These are phyloP conservation scores for Elmis aenea DNA, from an alignment of 2,888 invertebrate species.

Conservation along the genomic window DNA sequence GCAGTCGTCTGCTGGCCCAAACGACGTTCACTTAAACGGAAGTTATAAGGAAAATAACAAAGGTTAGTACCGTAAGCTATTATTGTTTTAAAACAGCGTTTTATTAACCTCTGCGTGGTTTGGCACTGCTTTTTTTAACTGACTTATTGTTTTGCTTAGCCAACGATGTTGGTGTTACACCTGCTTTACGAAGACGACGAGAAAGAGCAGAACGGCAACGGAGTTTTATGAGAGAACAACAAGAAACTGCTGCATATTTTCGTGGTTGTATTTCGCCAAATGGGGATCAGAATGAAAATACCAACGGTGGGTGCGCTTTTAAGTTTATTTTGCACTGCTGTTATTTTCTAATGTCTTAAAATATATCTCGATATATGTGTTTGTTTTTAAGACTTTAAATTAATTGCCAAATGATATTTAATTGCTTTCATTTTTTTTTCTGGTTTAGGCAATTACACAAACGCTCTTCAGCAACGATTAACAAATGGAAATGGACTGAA, in stretches of 20 bases:
- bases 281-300: constrained; percentile 35
- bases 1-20: constrained; percentile 51
- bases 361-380: constrained; percentile 2
- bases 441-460: constrained; percentile 55
- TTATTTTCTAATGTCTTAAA: no score
- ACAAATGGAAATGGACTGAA: constrained; percentile 55
- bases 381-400: background rate
- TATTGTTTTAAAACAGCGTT: constrained; percentile 6
- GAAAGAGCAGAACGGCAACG: constrained; percentile 82
- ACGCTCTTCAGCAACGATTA: constrained; percentile 56
- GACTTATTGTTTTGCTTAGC: constrained; percentile 36
- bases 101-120: constrained; percentile 7
- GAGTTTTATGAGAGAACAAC: constrained; percentile 77
- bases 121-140: constrained; percentile 8
- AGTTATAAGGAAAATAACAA: constrained; percentile 54
- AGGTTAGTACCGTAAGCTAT: no score
- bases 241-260: constrained; percentile 58
- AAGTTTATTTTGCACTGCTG: background rate
- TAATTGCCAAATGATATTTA: constrained; percentile 3
- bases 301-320: constrained; percentile 34
- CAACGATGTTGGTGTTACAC: constrained; percentile 69
- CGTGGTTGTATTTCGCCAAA: constrained; percentile 42
- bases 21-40: constrained; percentile 52
- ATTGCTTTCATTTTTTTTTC: no score
- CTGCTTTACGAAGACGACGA: constrained; percentile 72